Evolutionary conservation across 2,888 invertebrate species (phyloP).

Genomic region (Limnephilus auricula): DNA sequence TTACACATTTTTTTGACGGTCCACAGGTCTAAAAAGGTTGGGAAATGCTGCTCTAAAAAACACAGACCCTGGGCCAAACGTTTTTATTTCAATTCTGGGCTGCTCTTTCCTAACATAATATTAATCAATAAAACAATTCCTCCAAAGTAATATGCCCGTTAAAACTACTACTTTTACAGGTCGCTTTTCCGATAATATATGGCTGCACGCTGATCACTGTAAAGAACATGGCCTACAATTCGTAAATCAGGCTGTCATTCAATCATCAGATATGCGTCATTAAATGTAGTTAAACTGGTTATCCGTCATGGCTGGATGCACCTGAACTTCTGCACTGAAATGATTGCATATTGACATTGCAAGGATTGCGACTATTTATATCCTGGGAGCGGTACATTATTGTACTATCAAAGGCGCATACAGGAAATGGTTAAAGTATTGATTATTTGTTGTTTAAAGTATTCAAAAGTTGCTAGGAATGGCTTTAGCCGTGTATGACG

Average conservation of each 20-base stretch:
- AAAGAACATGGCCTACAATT: background rate
- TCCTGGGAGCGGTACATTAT: constrained; percentile 2
- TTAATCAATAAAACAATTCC: no score
- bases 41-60: no score
- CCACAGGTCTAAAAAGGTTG: no score
- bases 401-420: background rate
- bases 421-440: background rate
- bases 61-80: no score
- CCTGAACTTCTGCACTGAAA: background rate
- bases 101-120: no score
- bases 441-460: no score
- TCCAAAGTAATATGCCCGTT: no score
- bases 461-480: no score
- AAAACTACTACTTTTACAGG: no score
- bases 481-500: no score
- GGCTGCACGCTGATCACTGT: background rate
- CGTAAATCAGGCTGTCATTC: background rate
- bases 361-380: background rate
- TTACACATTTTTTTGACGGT: no score
- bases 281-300: background rate
- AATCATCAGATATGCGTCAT: background rate
- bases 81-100: no score
- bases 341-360: background rate
- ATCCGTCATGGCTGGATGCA: background rate
- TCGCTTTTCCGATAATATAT: background rate